A percentile compares a stretch with the other conserved stretches of the same genome.
These are phyloP conservation scores for Oreocharis arfaki DNA, from an alignment of 2,113 vertebrate genomes.

Conservation along the genomic window DNA sequence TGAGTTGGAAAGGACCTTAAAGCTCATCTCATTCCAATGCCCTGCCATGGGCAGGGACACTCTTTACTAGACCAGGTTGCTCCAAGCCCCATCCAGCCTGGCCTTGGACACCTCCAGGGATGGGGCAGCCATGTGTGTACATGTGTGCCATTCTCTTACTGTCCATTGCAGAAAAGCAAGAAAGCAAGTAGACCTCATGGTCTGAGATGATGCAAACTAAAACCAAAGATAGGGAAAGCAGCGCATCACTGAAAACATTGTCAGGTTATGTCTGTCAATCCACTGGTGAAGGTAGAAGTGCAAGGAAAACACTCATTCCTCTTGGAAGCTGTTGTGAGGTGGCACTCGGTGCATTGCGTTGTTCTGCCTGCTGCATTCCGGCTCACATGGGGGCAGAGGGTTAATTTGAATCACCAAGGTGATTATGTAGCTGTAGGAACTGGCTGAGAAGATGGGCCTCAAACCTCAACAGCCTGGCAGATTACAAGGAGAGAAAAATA, in stretches of 20 bases:
- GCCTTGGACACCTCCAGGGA: background rate
- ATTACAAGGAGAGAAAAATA: background rate
- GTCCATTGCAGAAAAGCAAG: background rate
- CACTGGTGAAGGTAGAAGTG: background rate
- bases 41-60: background rate
- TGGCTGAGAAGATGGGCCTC: background rate
- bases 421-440: background rate
- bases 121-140: background rate
- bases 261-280: background rate
- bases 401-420: background rate
- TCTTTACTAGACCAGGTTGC: background rate
- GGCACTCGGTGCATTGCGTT: accelerated
- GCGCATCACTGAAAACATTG: background rate
- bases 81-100: background rate
- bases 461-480: background rate
- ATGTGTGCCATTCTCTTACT: background rate
- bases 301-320: background rate
- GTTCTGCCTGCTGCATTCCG: background rate
- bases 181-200: background rate
- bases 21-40: background rate
- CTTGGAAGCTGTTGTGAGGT: background rate
- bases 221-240: background rate
- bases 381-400: background rate
- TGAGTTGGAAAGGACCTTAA: background rate
- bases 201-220: background rate